A percentile compares a stretch with the other conserved stretches of the same genome.
phyloP scores from a whole-genome alignment of 2,113 vertebrate species.

The Thryonomys swinderianus region DNA sequence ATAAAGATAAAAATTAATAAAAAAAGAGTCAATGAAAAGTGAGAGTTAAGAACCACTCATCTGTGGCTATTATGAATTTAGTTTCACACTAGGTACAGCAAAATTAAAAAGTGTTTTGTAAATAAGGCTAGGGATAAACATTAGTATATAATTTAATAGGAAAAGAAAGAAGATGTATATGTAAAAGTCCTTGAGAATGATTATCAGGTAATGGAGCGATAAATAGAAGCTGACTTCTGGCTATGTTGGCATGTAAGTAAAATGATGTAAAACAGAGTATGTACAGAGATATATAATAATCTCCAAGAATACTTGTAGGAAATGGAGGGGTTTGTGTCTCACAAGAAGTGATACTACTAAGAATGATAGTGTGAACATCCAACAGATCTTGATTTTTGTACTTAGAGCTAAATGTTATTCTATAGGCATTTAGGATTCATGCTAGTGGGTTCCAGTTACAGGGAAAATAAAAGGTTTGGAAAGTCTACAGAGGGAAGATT shows the following conservation, averaged over 20 bases:
- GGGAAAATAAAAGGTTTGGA: not conserved
- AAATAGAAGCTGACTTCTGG: not conserved
- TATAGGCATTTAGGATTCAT: not conserved
- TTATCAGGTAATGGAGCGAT: not conserved
- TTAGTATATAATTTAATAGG: constrained; percentile 4
- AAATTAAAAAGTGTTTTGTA: not conserved
- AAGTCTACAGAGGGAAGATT: not conserved
- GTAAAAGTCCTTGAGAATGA: not conserved
- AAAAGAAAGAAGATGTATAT: not conserved
- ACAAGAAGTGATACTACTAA: not conserved
- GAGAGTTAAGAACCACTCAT: not conserved
- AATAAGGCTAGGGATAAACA: not conserved
- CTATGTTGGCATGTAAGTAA: not conserved
- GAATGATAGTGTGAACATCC: not conserved
- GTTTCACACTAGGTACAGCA: not conserved
- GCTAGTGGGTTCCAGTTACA: not conserved
- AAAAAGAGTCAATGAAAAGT: not conserved
- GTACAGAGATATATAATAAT: not conserved
- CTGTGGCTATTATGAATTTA: not conserved
- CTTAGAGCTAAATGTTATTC: not conserved
- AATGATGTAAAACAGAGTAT: not conserved
- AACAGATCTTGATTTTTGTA: not conserved
- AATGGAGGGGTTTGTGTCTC: not conserved
- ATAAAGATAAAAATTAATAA: not conserved
- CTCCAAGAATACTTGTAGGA: not conserved